Base-by-base conservation (phyloP, 2,113 vertebrate genomes). In the Melanotaenia duboulayi region DNA sequence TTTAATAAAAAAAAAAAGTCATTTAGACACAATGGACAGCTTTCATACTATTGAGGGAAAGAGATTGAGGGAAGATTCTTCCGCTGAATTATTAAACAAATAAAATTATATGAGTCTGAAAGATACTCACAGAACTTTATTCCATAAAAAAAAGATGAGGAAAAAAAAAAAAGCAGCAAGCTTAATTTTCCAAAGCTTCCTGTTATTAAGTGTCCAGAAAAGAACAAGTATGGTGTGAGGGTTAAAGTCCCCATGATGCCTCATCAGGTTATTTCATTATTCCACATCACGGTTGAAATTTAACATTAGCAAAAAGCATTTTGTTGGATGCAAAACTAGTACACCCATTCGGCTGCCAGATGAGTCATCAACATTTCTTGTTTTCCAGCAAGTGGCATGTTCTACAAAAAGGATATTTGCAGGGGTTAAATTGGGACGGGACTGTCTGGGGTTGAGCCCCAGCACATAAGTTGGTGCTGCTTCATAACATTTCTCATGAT, bases 1-100 rank as follows among this genome's bases (percentile, higher is more conserved):
- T 66, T 0, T 23, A 14, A 70, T 76, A 0, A 11, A n/a, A 0
- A 0, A 0, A 0, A 16, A 60, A 76, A 60, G 55, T 11, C 24
- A 71, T 74, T 77, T 52, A 13, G 32, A 50, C 49, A 63, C 4
- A 56, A 54, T 25, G 6, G 14, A 10, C 8, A 25, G 22, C 54
- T 65, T 73, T 61, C 16, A 74, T 42, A 0, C 16, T 19, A 25
- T 54, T 71, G 19, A 80, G 20, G 5, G 6, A 24, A 44, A 46
- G 9, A 24, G n/a, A 50, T 51, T 14, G 59, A 59, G 7, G 32
- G 32, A 35, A 7, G 28, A 63, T 59, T 71, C 39, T 22, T 62
- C n/a, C 50, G 1, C 32, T 60, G 16, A 63, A 55, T 64, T 22
- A 37, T 68, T 11, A 22, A 48, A 48, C 28, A 52, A 0, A 68